Evolutionary conservation across 2,113 vertebrate species (phyloP).

Genomic region (Alligator sinensis): DNA sequence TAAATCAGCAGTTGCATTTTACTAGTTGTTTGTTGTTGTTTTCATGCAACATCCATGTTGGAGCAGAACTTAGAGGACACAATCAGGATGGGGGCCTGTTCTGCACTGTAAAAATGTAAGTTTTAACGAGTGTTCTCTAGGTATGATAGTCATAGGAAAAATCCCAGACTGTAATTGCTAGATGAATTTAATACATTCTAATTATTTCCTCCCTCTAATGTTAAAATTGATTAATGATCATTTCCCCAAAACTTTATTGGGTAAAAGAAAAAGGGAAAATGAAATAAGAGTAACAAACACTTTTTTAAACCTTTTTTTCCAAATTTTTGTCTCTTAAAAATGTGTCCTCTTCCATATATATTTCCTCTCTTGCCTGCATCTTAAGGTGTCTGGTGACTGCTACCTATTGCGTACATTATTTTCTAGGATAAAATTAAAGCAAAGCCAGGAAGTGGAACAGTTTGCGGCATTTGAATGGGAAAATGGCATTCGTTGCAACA

Average conservation of each 20-base stretch:
- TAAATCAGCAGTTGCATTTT: neutral
- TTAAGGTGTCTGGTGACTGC: neutral
- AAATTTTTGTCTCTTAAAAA: neutral
- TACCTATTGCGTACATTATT: neutral
- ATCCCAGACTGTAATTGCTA: neutral
- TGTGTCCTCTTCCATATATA: accelerated
- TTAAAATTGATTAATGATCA: neutral
- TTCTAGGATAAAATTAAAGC: neutral
- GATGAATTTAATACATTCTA: neutral
- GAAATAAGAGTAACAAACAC: neutral
- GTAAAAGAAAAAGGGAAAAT: neutral
- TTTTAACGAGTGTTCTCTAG: neutral
- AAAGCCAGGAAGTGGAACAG: neutral
- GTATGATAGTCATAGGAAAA: neutral
- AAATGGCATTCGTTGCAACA: neutral
- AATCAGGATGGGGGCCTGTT: neutral
- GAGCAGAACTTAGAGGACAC: neutral
- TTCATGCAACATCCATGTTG: neutral
- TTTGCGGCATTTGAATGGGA: neutral
- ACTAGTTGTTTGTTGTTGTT: neutral
- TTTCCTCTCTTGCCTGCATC: neutral
- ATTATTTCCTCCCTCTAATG: neutral
- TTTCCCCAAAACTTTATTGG: neutral
- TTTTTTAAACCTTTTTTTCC: neutral
- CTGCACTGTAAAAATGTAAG: neutral